phyloP scores from a whole-genome alignment of 2,888 invertebrate species.

The Cheilosia scutellata region DNA sequence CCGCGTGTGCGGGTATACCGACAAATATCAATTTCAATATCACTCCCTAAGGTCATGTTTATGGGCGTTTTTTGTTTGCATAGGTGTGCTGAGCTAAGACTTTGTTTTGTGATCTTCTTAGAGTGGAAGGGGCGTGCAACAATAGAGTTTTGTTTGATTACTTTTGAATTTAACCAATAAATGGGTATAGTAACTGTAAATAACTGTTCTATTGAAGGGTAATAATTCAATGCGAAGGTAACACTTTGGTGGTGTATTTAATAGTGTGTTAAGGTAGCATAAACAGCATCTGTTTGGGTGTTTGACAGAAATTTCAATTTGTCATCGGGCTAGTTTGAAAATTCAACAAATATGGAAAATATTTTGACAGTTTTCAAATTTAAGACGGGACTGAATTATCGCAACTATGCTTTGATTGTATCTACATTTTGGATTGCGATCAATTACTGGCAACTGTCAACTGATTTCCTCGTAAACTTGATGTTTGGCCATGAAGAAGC shows the following conservation, averaged over 20 bases:
- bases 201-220: slow-evolving; percentile 44
- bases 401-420: no score
- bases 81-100: slow-evolving; percentile 55
- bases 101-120: slow-evolving; percentile 29
- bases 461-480: no score
- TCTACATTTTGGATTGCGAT: no score
- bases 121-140: slow-evolving; percentile 30
- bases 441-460: no score
- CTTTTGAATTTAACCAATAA: slow-evolving; percentile 58
- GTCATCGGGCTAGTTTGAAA: background rate
- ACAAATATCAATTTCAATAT: slow-evolving; percentile 63
- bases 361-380: no score
- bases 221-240: slow-evolving; percentile 51
- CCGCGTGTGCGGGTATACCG: background rate
- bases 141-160: slow-evolving; percentile 47
- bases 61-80: slow-evolving; percentile 60
- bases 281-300: slow-evolving; percentile 31
- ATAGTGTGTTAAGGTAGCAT: background rate
- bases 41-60: slow-evolving; percentile 55
- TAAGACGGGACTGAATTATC: no score
- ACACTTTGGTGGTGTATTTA: slow-evolving; percentile 26
- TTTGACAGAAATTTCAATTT: slow-evolving; percentile 21
- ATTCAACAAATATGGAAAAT: background rate
- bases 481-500: no score
- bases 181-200: slow-evolving; percentile 42